phyloP scores from a whole-genome alignment of 2,113 vertebrate genomes.

The Stigmatopora nigra region DNA sequence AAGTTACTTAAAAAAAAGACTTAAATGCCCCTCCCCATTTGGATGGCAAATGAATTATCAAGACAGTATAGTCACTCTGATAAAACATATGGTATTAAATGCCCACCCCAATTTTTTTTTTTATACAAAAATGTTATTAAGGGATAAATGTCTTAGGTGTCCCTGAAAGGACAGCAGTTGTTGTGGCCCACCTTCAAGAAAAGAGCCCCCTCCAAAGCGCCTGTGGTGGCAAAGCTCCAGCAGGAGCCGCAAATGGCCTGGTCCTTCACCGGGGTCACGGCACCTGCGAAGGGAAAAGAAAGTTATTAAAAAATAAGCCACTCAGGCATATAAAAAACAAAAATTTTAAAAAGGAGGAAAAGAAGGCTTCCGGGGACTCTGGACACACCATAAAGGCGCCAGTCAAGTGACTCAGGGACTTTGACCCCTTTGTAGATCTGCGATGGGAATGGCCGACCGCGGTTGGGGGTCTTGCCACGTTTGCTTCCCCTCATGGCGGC shows the following conservation, averaged over 20 bases:
- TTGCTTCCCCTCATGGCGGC: constrained; percentile 59
- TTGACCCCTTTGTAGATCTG: constrained; percentile 40
- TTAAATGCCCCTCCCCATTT: too few species aligned
- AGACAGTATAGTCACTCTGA: too few species aligned
- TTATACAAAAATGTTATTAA: too few species aligned
- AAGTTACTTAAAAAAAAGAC: too few species aligned
- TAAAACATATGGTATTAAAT: too few species aligned
- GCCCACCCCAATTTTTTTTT: too few species aligned
- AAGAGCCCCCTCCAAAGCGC: constrained; percentile 70
- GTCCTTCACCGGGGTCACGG: constrained; percentile 73
- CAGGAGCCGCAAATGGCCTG: constrained; percentile 76
- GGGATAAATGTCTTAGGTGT: too few species aligned
- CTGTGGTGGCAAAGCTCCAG: constrained; percentile 73
- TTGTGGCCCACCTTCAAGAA: constrained; percentile 66
- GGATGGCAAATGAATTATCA: too few species aligned
- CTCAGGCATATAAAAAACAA: background rate
- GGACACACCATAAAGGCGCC: constrained; percentile 69
- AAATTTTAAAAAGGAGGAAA: background rate
- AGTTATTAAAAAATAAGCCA: background rate
- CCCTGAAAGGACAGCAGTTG: background rate
- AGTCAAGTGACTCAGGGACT: constrained; percentile 71
- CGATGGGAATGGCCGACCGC: constrained; percentile 62
- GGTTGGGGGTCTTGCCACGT: constrained; percentile 49
- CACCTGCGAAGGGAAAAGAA: constrained; percentile 58
- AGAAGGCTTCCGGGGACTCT: background rate